A percentile compares a stretch with the other conserved stretches of the same genome.
Conservation (phyloP, 2,888 invertebrate genomes). For the Plusia festucae region DNA sequence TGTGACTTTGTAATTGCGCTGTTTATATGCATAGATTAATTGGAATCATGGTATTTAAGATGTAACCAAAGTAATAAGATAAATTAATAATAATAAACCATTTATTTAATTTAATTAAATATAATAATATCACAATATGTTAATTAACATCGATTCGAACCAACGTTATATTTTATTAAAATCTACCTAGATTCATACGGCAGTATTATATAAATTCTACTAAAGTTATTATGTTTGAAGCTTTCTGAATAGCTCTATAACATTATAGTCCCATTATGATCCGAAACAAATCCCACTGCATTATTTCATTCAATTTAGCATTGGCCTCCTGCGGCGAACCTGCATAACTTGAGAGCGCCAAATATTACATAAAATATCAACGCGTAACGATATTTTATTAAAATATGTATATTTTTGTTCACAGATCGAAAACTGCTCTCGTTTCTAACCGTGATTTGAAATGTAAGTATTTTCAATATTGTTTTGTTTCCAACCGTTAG, state of each 20-base stretch:
- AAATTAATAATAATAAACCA: constrained; percentile 8
- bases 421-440: constrained; percentile 45
- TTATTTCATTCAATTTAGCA: constrained; percentile 43
- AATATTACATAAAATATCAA: constrained; percentile 52
- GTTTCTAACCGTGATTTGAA: constrained; percentile 29
- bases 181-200: constrained; percentile 10
- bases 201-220: constrained; percentile 26
- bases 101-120: no score
- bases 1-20: neutral
- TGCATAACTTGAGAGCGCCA: constrained; percentile 50
- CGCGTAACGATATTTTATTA: constrained; percentile 19
- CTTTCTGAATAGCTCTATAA: constrained; percentile 22
- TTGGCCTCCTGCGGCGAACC: constrained; percentile 28
- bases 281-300: constrained; percentile 33
- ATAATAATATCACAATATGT: no score
- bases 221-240: constrained; percentile 35
- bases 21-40: neutral
- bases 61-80: constrained; percentile 12
- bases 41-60: constrained; percentile 15
- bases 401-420: constrained; percentile 37
- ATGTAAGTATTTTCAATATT: constrained; percentile 40
- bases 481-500: neutral
- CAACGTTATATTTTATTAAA: constrained; percentile 29
- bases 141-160: constrained; percentile 28
- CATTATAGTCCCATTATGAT: constrained; percentile 35